Evolutionary conservation across 1,140 invertebrate genomes (phyloP).

Genomic region (Elysia chlorotica): DNA sequence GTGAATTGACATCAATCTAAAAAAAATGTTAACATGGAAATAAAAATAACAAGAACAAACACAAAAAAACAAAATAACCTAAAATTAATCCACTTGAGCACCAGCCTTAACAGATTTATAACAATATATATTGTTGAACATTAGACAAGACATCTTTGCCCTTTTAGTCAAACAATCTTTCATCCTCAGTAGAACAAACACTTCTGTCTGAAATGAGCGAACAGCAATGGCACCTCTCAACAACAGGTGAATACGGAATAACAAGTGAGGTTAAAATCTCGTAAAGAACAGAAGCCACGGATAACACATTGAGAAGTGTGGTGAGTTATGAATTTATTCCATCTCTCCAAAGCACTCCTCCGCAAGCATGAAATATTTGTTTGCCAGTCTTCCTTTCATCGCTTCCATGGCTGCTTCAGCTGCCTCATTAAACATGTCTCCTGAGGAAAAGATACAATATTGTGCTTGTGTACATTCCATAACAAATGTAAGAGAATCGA

Average conservation of each 20-base stretch:
- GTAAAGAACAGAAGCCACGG: too few relatives aligned
- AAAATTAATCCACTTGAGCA: not conserved
- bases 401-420: conserved; percentile 66
- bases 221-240: too few relatives aligned
- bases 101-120: not conserved
- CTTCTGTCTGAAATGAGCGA: too few relatives aligned
- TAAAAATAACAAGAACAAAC: not conserved
- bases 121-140: not conserved
- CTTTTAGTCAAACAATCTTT: too few relatives aligned
- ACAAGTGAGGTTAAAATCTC: too few relatives aligned
- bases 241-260: too few relatives aligned
- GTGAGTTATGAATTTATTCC: too few relatives aligned
- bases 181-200: too few relatives aligned
- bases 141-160: not conserved
- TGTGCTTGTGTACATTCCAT: too few relatives aligned
- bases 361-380: conserved; percentile 66
- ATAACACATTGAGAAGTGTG: too few relatives aligned
- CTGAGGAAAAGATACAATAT: too few relatives aligned
- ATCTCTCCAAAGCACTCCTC: conserved; percentile 62
- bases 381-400: conserved; percentile 68
- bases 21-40: not conserved
- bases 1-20: not conserved
- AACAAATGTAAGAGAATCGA: too few relatives aligned
- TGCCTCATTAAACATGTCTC: conserved; percentile 65
- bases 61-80: not conserved